A percentile compares a stretch with the other conserved stretches of the same genome.
Evolutionary conservation across 2,888 invertebrate genomes (phyloP).

Genomic region (Polia nebulosa): DNA sequence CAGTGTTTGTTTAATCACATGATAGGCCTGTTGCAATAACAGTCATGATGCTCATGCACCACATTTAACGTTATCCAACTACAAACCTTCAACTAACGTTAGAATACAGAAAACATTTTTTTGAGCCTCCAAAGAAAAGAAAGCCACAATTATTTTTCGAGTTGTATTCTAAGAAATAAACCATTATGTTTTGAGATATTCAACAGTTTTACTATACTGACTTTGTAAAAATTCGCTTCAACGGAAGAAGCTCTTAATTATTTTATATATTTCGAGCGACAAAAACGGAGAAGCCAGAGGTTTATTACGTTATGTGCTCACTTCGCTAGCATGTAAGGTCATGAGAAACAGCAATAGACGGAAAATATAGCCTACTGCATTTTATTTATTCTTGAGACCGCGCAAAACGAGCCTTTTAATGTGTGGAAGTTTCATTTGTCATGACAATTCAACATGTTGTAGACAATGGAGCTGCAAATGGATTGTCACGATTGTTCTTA

Average conservation of each 20-base stretch:
- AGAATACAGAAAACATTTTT: too few species aligned
- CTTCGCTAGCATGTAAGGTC: constrained; percentile 55
- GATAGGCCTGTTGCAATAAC: neutral
- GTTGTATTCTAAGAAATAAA: neutral
- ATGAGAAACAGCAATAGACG: constrained; percentile 48
- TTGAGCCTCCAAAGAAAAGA: neutral
- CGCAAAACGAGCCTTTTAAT: constrained; percentile 38
- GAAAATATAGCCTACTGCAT: constrained; percentile 36
- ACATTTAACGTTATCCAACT: neutral
- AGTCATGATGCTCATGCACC: neutral
- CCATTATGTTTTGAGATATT: neutral
- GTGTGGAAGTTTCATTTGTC: constrained; percentile 51
- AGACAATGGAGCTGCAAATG: constrained; percentile 53
- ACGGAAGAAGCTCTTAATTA: constrained; percentile 4
- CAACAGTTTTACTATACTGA: neutral
- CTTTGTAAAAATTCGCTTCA: neutral
- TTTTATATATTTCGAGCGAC: constrained; percentile 11
- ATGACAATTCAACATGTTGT: constrained; percentile 47
- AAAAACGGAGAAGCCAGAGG: constrained; percentile 30
- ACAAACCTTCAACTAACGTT: neutral
- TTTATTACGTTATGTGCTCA: constrained; percentile 45
- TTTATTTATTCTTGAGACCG: constrained; percentile 48
- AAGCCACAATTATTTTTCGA: too few species aligned
- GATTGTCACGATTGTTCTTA: constrained; percentile 54
- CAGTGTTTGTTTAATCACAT: neutral